Percentiles rank a stretch among this genome's conserved stretches.
Evolutionary conservation across 2,113 vertebrate species (phyloP).

Genomic region (Psilopsiagon aymara): DNA sequence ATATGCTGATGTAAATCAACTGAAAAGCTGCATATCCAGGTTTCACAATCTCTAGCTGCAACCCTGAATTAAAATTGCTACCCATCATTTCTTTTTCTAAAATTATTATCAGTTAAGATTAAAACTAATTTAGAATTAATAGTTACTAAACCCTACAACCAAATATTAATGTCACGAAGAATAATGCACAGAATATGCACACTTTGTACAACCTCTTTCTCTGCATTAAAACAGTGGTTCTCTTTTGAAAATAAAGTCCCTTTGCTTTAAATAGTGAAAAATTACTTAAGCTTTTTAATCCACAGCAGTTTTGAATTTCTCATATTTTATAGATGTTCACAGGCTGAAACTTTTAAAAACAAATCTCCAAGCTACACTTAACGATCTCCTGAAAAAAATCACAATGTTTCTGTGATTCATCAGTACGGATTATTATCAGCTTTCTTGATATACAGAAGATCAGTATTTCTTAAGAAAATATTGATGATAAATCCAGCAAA

Average conservation of each 20-base stretch:
- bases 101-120: background rate
- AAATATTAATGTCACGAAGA: background rate
- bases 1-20: background rate
- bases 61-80: background rate
- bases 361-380: background rate
- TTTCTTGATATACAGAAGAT: background rate
- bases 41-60: background rate
- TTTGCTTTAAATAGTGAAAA: background rate
- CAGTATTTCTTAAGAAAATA: background rate
- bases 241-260: background rate
- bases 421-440: background rate
- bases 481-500: background rate
- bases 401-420: background rate
- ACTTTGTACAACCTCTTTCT: background rate
- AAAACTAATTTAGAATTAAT: background rate
- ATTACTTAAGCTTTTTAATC: background rate
- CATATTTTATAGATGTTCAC: background rate
- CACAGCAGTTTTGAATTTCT: background rate
- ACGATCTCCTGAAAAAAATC: background rate
- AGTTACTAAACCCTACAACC: background rate
- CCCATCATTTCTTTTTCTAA: background rate
- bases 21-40: background rate
- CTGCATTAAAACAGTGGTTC: background rate
- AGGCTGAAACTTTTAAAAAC: background rate
- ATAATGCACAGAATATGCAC: background rate